These are phyloP conservation scores for Serilophus lunatus DNA, from an alignment of 2,113 vertebrate species.

Conservation along the genomic window DNA sequence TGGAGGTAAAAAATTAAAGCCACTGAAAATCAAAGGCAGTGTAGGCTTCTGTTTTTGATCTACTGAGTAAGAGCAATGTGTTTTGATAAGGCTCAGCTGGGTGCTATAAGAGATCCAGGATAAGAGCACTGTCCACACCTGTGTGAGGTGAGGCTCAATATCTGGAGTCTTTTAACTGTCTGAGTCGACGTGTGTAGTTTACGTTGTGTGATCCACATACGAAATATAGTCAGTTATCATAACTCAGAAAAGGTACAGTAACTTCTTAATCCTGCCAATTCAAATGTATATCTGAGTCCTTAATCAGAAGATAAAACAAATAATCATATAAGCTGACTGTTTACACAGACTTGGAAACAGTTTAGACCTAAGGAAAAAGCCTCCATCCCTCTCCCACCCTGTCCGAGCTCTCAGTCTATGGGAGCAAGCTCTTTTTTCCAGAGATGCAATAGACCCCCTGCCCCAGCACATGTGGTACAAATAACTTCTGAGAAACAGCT, in stretches of 20 bases:
- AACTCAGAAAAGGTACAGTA: not conserved
- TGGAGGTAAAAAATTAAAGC: not conserved
- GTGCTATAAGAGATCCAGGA: not conserved
- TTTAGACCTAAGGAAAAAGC: not conserved
- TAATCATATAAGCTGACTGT: not conserved
- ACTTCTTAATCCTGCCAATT: not conserved
- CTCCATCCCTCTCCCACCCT: not conserved
- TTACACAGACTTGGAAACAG: not conserved
- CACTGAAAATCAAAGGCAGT: not conserved
- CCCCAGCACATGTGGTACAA: accelerated
- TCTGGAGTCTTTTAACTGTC: not conserved
- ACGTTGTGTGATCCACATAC: not conserved
- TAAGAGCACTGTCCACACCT: not conserved
- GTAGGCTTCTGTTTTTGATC: not conserved
- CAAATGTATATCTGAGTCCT: not conserved
- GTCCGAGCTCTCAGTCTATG: not conserved
- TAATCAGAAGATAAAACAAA: not conserved
- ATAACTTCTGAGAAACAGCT: not conserved
- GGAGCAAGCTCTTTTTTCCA: not conserved
- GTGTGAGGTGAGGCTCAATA: not conserved
- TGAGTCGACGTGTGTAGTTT: not conserved
- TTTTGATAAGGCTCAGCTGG: not conserved
- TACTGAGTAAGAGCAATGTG: not conserved
- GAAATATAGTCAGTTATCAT: not conserved
- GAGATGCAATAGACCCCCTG: not conserved